Percentiles rank a stretch among this genome's conserved stretches.
Conservation (phyloP, 1,140 invertebrate species). For the Drosophila mauritiana region DNA sequence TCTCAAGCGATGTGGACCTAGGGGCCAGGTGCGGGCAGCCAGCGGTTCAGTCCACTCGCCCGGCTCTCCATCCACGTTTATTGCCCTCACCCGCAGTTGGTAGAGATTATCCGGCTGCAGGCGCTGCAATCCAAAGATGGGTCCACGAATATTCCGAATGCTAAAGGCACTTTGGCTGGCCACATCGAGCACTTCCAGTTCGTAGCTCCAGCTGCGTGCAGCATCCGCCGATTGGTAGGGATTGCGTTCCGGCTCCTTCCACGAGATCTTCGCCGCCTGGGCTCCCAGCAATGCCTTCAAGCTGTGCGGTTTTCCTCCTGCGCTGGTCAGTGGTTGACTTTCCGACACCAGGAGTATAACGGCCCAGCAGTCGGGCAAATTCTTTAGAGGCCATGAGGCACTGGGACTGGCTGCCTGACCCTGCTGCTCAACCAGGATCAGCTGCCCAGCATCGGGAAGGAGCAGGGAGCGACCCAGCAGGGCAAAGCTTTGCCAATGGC, state of each 20-base stretch:
- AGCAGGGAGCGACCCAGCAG: constrained; percentile 7
- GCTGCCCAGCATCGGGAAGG: constrained; percentile 88
- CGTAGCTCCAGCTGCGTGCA: constrained; percentile 94
- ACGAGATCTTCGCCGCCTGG: constrained; percentile 90
- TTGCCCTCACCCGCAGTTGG: constrained; percentile 87
- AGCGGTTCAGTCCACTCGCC: constrained; percentile 94
- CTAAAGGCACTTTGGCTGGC: constrained; percentile 83
- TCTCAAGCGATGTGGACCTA: constrained; percentile 84
- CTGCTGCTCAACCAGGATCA: constrained; percentile 89
- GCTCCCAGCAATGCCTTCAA: constrained; percentile 92
- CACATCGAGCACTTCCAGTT: constrained; percentile 89
- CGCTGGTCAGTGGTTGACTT: constrained; percentile 89
- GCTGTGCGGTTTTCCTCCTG: constrained; percentile 90
- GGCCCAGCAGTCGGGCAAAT: constrained; percentile 69
- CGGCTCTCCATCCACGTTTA: constrained; percentile 88
- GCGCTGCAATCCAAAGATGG: constrained; percentile 88
- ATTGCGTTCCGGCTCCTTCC: constrained; percentile 91
- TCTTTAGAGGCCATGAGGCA: constrained; percentile 85
- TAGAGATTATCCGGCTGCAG: constrained; percentile 91
- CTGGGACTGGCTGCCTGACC: constrained; percentile 51
- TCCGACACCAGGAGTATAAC: constrained; percentile 31
- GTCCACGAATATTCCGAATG: constrained; percentile 87
- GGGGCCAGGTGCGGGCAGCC: constrained; percentile 88
- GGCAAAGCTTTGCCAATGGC: constrained; percentile 41
- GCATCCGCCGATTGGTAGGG: constrained; percentile 92